A percentile compares a stretch with the other conserved stretches of the same genome.
phyloP scores from a whole-genome alignment of 2,797 vertebrate species.

The Arrhamphus sclerolepis region DNA sequence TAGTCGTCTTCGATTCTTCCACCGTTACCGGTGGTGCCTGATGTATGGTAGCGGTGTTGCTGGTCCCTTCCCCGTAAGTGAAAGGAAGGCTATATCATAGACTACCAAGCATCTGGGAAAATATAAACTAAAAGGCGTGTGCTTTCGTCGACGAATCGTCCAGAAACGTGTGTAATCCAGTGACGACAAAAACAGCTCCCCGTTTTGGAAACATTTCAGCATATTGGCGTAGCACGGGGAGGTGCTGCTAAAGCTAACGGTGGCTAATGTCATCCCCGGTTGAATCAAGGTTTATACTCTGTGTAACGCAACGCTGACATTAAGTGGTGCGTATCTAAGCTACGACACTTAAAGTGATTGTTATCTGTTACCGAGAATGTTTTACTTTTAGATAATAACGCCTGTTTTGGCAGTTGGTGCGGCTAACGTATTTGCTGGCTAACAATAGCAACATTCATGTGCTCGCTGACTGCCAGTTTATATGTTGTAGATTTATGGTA shows the following conservation, averaged over 20 bases:
- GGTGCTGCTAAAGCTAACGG: slow-evolving; percentile 31
- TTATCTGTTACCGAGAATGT: background rate
- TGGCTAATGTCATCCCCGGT: slow-evolving; percentile 15
- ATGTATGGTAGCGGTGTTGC: slow-evolving; percentile 3
- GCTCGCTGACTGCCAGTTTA: slow-evolving; percentile 3
- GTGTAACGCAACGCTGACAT: background rate
- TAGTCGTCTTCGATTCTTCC: background rate
- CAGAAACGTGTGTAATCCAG: background rate
- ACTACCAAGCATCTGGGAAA: slow-evolving; percentile 6
- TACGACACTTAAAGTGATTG: accelerated
- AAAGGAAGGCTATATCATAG: background rate
- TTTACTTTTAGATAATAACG: no score
- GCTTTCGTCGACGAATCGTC: background rate
- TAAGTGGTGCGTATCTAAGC: background rate
- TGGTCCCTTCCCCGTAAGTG: slow-evolving; percentile 4
- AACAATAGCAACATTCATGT: slow-evolving; percentile 10
- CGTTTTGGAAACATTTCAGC: background rate
- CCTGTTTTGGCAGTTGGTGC: background rate
- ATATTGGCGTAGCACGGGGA: background rate
- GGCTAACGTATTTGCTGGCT: slow-evolving; percentile 23
- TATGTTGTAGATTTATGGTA: background rate
- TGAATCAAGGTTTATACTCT: background rate
- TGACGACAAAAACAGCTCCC: slow-evolving; percentile 6
- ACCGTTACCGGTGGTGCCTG: slow-evolving; percentile 5
- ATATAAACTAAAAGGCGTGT: slow-evolving; percentile 13